A percentile compares a stretch with the other conserved stretches of the same genome.
phyloP scores from a whole-genome alignment of 2,113 vertebrate species.

The Upupa epops region DNA sequence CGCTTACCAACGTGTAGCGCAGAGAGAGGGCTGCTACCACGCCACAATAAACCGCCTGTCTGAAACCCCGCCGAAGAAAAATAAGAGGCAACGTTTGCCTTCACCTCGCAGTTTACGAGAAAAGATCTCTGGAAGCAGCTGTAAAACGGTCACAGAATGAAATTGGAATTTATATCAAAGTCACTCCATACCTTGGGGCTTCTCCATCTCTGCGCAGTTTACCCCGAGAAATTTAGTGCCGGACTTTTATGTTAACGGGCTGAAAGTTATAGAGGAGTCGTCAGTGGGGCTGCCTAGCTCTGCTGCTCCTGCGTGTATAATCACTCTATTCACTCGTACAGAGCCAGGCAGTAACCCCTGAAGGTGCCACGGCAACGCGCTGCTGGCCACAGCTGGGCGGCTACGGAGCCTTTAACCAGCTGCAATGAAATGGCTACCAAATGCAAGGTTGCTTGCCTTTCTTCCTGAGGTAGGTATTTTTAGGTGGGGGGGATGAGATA shows the following conservation, averaged over 20 bases:
- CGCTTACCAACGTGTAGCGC: constrained; percentile 33
- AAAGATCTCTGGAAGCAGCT: constrained; percentile 51
- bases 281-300: constrained; percentile 12
- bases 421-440: constrained; percentile 5
- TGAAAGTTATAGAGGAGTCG: constrained; percentile 63
- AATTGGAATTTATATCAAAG: constrained; percentile 75
- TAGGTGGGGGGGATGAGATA: background rate
- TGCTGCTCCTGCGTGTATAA: constrained; percentile 46
- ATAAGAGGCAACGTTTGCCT: constrained; percentile 49
- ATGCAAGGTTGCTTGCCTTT: background rate
- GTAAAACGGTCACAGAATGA: constrained; percentile 73
- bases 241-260: constrained; percentile 54
- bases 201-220: constrained; percentile 68
- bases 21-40: constrained; percentile 58
- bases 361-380: constrained; percentile 27
- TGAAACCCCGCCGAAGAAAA: constrained; percentile 46
- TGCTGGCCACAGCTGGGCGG: constrained; percentile 8
- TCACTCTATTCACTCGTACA: constrained; percentile 69
- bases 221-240: constrained; percentile 63
- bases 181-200: constrained; percentile 66
- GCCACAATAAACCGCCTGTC: constrained; percentile 69
- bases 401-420: background rate
- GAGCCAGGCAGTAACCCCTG: constrained; percentile 14
- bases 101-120: constrained; percentile 59
- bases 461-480: background rate